A percentile compares a stretch with the other conserved stretches of the same genome.
Evolutionary conservation across 1,140 invertebrate genomes (phyloP).

Genomic region (Sarcophaga peregrina): DNA sequence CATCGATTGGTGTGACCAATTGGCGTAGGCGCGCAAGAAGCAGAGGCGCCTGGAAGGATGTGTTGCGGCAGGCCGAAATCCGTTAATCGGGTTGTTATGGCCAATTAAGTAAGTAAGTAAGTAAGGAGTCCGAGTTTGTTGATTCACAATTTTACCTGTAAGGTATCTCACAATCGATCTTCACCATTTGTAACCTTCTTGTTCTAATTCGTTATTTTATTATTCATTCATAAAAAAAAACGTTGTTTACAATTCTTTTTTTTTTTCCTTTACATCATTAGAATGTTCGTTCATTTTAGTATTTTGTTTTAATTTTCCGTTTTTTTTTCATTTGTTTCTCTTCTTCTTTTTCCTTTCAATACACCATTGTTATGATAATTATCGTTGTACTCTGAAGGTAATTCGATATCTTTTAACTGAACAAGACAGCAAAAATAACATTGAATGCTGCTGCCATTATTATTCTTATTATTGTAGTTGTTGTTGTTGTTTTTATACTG

Average conservation of each 20-base stretch:
- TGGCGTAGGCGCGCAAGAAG: no score
- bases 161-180: no score
- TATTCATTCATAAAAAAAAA: not conserved
- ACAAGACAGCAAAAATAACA: slow-evolving; percentile 16
- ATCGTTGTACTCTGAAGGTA: slow-evolving; percentile 32
- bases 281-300: slow-evolving; percentile 26
- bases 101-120: no score
- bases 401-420: slow-evolving; percentile 33
- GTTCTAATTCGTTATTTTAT: not conserved
- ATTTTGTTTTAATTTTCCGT: not conserved
- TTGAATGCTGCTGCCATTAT: not conserved
- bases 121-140: no score
- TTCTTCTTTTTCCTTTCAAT: not conserved
- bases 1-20: no score
- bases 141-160: no score
- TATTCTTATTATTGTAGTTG: not conserved
- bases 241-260: not conserved
- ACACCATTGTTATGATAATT: slow-evolving; percentile 39
- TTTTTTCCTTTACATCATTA: slow-evolving; percentile 1
- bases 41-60: no score
- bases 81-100: no score
- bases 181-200: no score
- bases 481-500: not conserved
- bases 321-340: not conserved
- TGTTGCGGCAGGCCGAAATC: no score